Evolutionary conservation across 2,888 invertebrate genomes (phyloP).

Genomic region (Physocephala rufipes): DNA sequence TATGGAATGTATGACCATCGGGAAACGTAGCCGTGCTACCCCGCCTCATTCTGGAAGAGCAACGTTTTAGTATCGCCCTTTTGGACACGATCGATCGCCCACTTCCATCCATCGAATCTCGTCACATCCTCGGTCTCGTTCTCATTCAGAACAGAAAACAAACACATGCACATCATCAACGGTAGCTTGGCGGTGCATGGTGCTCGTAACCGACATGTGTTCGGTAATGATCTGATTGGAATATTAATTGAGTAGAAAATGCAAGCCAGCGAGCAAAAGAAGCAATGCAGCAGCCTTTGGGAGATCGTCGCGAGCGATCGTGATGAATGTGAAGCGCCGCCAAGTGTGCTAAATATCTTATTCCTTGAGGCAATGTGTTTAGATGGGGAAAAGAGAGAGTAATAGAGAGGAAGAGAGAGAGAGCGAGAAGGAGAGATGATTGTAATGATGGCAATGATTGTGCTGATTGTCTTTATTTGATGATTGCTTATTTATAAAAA

Average conservation of each 20-base stretch:
- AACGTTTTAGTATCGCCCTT: background rate
- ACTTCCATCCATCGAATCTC: conserved; percentile 11
- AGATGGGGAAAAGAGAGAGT: background rate
- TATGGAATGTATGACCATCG: no score
- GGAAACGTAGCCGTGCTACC: background rate
- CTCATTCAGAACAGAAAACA: conserved; percentile 35
- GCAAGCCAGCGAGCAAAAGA: background rate
- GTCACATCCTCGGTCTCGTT: conserved; percentile 25
- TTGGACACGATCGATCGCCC: background rate
- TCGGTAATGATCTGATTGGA: conserved; percentile 58
- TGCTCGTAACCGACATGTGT: conserved; percentile 58
- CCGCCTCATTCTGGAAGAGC: background rate
- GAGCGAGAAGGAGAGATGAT: no score
- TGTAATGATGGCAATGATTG: no score
- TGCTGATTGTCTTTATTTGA: no score
- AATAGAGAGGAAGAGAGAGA: background rate
- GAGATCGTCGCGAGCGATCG: conserved; percentile 24
- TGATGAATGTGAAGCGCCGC: conserved; percentile 11
- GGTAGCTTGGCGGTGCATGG: conserved; percentile 37
- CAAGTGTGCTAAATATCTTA: conserved; percentile 11
- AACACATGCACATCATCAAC: conserved; percentile 11
- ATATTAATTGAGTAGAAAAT: conserved; percentile 58
- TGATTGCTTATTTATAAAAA: background rate
- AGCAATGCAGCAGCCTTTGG: conserved; percentile 17
- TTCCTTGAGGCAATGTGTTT: background rate